These are phyloP conservation scores for Arnoldichthys spilopterus DNA, from an alignment of 2,797 vertebrate genomes.

Conservation along the genomic window DNA sequence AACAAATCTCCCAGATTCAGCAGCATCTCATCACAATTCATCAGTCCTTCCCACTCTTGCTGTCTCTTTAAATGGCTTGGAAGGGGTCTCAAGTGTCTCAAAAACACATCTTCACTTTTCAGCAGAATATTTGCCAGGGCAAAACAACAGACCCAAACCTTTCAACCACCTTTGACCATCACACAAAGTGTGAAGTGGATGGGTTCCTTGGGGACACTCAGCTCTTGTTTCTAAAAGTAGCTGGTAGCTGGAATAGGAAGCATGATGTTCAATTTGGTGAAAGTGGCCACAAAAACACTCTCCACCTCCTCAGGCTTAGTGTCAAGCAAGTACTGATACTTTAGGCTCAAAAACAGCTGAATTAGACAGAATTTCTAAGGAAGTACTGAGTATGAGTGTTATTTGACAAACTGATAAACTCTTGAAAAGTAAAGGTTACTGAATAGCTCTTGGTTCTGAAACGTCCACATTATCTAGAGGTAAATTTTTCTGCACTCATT, in stretches of 20 bases:
- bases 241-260: slow-evolving; percentile 39
- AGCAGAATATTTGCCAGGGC: slow-evolving; percentile 27
- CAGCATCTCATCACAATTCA: slow-evolving; percentile 67
- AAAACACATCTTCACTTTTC: slow-evolving; percentile 26
- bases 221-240: slow-evolving; percentile 51
- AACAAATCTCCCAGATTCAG: slow-evolving; percentile 61
- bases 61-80: slow-evolving; percentile 60
- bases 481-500: no score
- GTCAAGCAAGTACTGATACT: slow-evolving; percentile 25
- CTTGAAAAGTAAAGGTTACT: no score
- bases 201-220: slow-evolving; percentile 26
- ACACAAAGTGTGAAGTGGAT: slow-evolving; percentile 36
- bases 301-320: slow-evolving; percentile 18
- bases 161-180: slow-evolving; percentile 37
- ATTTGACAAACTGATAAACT: no score
- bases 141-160: slow-evolving; percentile 20
- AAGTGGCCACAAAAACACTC: slow-evolving; percentile 28
- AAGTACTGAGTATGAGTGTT: no score
- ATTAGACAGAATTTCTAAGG: background rate
- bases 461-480: no score
- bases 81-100: slow-evolving; percentile 22
- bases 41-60: slow-evolving; percentile 67
- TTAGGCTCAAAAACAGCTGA: background rate
- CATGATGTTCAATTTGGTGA: slow-evolving; percentile 43
- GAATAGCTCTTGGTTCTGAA: no score